These are phyloP conservation scores for Drosophila mercatorum DNA, from an alignment of 2,888 invertebrate species.

Conservation along the genomic window DNA sequence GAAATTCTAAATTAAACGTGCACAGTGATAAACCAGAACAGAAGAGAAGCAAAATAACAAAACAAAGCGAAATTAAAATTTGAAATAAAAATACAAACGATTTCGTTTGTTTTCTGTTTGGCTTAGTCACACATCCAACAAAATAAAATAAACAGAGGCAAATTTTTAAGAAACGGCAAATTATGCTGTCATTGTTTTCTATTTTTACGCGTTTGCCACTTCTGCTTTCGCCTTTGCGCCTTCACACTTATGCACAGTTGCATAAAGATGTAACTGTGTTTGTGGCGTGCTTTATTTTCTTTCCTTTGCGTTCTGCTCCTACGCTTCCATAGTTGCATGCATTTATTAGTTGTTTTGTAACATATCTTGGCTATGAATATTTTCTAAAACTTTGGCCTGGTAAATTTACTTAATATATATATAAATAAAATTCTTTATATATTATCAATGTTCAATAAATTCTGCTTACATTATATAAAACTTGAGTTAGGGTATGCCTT, in stretches of 20 bases:
- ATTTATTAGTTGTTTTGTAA: background rate
- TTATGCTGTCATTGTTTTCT: slow-evolving; percentile 32
- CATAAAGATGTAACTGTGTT: background rate
- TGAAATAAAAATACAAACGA: slow-evolving; percentile 2
- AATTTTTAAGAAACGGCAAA: slow-evolving; percentile 26
- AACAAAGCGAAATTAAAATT: slow-evolving; percentile 11
- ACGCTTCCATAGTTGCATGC: background rate
- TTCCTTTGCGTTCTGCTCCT: background rate
- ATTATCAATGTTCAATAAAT: background rate
- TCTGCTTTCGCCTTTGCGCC: background rate
- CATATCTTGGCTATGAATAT: too few relatives aligned
- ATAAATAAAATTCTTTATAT: background rate
- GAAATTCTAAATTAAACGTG: slow-evolving; percentile 30
- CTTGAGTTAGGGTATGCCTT: background rate
- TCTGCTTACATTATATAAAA: background rate
- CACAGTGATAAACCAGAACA: slow-evolving; percentile 3
- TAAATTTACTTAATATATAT: too few relatives aligned
- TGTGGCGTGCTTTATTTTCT: background rate
- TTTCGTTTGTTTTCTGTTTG: slow-evolving; percentile 21
- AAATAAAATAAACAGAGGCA: slow-evolving; percentile 20
- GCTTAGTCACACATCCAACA: slow-evolving; percentile 15
- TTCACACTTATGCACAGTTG: slow-evolving; percentile 1
- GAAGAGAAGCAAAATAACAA: background rate
- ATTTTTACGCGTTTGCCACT: background rate
- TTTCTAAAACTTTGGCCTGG: too few relatives aligned